Evolutionary conservation across 1,140 invertebrate genomes (phyloP).

Genomic region (Diachasmimorpha longicaudata): DNA sequence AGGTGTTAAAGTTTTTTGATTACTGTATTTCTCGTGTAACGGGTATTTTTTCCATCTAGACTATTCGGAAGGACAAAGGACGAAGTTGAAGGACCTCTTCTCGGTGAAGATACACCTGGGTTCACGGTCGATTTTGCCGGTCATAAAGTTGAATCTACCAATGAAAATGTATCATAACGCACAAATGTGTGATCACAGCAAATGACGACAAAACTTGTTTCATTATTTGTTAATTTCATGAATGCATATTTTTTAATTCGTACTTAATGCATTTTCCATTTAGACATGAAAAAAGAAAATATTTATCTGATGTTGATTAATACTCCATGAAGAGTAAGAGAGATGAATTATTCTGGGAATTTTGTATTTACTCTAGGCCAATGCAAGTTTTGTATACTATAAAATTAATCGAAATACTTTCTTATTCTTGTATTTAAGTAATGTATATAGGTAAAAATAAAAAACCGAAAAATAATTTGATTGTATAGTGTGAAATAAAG

Average conservation of each 20-base stretch:
- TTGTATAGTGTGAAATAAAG: not conserved
- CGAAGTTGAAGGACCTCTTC: conserved; percentile 49
- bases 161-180: conserved; percentile 35
- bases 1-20: not conserved
- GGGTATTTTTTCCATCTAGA: conserved; percentile 35
- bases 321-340: not conserved
- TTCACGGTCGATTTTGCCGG: conserved; percentile 46
- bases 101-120: conserved; percentile 46
- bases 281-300: not conserved
- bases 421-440: not conserved
- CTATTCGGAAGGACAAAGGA: conserved; percentile 52
- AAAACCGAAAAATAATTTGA: not conserved
- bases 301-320: not conserved
- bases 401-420: not conserved
- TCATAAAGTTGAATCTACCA: conserved; percentile 41
- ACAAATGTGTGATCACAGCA: conserved; percentile 15
- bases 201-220: not conserved
- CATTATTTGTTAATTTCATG: conserved; percentile 6
- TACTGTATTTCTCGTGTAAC: not conserved
- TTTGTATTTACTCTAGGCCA: not conserved
- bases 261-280: not conserved
- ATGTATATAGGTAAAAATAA: not conserved
- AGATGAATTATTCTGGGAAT: not conserved
- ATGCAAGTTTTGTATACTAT: not conserved
- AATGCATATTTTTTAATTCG: not conserved